Evolutionary conservation across 2,888 invertebrate species (phyloP), one percentile per base, ranked within the genome.

Genomic region (Ellobium chinense): DNA sequence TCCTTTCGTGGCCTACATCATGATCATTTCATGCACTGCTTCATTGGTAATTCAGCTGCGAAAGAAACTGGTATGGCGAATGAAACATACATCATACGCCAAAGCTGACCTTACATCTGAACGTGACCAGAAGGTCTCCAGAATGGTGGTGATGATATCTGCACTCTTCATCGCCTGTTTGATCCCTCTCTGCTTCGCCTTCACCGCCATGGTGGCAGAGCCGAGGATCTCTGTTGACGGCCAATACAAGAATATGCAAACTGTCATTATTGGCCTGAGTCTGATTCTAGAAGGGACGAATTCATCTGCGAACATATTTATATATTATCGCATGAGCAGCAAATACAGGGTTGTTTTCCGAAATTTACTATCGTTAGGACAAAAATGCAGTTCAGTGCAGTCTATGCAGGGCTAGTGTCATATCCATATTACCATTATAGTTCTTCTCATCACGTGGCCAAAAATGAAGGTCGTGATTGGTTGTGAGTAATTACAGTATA

Each of bases 291-390:
- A 62, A n/a, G 24, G 27, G 5, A 24, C 29, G 9, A 62, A 62
- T 24, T 62, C 62, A 1, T 62, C 62, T n/a, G 62, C 24, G 24
- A 62, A 62, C 14, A 62, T 62, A 1, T 27, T 62, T 62, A 62
- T 62, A 29, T 62, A 62, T 62, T 62, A 62, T 62, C 29, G 29
- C 24, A 62, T 62, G 62, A 62, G 62, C 27, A 62, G 62, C 29
- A 62, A 62, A 62, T 62, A 62, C 14, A 62, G 34, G 62, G 62
- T 29, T 4, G 29, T 62, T 27, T 62, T 62, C 27, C 18, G 62
- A 24, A n/a, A n/a, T n/a, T n/a, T n/a, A n/a, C n/a, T n/a, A n/a
- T n/a, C n/a, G n/a, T n/a, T n/a, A n/a, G n/a, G n/a, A n/a, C n/a
- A n/a, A n/a, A n/a, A n/a, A n/a, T n/a, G n/a, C n/a, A n/a, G n/a